Conservation (phyloP, 2,797 vertebrate genomes). For the Gadopsis bispinosus region DNA sequence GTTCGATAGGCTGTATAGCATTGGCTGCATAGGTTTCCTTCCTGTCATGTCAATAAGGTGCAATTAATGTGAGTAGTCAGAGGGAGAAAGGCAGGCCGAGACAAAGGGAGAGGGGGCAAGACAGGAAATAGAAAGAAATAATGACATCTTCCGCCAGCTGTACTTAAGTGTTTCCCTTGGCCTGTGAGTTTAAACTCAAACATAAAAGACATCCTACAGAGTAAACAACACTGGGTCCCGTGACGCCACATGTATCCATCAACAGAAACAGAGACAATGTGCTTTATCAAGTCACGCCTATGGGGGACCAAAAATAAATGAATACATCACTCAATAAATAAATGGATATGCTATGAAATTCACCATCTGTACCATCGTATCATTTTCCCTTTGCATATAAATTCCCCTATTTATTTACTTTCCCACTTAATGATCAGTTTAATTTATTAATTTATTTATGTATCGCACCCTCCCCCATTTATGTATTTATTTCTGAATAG, state of each 20-base stretch:
- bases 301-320: too few species aligned
- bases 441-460: too few species aligned
- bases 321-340: too few species aligned
- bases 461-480: too few species aligned
- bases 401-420: too few species aligned
- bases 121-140: neutral
- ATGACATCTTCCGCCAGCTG: conserved; percentile 14
- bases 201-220: neutral
- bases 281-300: neutral
- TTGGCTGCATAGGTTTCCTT: conserved; percentile 36
- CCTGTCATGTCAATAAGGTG: conserved; percentile 55
- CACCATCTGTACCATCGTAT: too few species aligned
- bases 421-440: too few species aligned
- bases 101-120: conserved; percentile 18
- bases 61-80: conserved; percentile 50
- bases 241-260: neutral
- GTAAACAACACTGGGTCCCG: neutral
- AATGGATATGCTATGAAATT: too few species aligned
- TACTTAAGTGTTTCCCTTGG: neutral
- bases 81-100: conserved; percentile 17
- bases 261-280: conserved; percentile 3
- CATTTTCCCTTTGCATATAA: too few species aligned
- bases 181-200: conserved; percentile 3
- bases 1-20: conserved; percentile 44
- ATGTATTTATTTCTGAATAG: too few species aligned